Evolutionary conservation across 2,797 vertebrate genomes (phyloP).

Genomic region (Jordanella pulchra): DNA sequence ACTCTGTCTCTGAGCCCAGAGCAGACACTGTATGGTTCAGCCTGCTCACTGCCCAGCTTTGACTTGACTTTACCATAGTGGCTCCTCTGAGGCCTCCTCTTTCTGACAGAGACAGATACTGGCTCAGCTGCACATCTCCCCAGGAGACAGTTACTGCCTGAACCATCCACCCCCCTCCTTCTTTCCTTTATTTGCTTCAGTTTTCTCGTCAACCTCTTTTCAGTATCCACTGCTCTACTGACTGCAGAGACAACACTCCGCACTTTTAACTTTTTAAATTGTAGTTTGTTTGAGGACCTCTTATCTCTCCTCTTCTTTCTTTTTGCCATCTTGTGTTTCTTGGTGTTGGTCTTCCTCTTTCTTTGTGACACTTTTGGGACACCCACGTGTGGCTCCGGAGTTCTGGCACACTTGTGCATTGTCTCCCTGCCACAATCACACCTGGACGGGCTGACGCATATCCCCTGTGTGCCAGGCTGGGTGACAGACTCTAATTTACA

Average conservation of each 20-base stretch:
- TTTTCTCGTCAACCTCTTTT: constrained; percentile 52
- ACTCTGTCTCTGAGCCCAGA: constrained; percentile 45
- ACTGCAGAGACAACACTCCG: constrained; percentile 79
- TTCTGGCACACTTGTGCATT: constrained; percentile 42
- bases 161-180: constrained; percentile 40
- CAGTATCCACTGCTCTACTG: constrained; percentile 53
- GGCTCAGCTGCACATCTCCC: constrained; percentile 64
- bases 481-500: constrained; percentile 82
- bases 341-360: constrained; percentile 64
- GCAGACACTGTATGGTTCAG: constrained; percentile 41
- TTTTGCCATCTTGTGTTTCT: constrained; percentile 61
- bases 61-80: constrained; percentile 49
- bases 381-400: constrained; percentile 34
- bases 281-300: constrained; percentile 66
- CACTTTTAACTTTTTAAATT: constrained; percentile 69
- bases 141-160: constrained; percentile 60
- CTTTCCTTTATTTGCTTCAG: constrained; percentile 40
- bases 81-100: constrained; percentile 67
- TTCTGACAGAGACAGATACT: constrained; percentile 71
- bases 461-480: constrained; percentile 61
- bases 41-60: constrained; percentile 52
- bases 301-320: constrained; percentile 63
- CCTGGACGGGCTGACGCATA: constrained; percentile 72
- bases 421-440: constrained; percentile 61
- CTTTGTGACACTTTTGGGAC: constrained; percentile 73